A percentile compares a stretch with the other conserved stretches of the same genome.
phyloP scores from a whole-genome alignment of 2,113 vertebrate genomes.

The Falco punctatus region DNA sequence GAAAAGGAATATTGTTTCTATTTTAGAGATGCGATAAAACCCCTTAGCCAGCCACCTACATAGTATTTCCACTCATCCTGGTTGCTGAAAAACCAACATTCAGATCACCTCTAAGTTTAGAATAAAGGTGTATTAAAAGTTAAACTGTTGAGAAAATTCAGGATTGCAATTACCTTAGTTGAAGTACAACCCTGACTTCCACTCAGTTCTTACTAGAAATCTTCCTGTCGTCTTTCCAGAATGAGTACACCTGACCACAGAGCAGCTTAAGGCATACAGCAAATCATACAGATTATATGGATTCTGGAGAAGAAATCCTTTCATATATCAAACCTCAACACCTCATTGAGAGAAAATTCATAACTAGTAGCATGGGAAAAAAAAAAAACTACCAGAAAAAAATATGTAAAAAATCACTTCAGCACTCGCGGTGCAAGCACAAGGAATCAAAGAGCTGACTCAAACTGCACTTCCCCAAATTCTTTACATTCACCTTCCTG shows the following conservation, averaged over 20 bases:
- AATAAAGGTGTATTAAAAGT: background rate
- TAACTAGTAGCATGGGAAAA: background rate
- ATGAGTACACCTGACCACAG: background rate
- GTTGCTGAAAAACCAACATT: background rate
- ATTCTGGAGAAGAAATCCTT: background rate
- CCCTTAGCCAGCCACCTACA: slow-evolving; percentile 10
- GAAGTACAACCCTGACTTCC: background rate
- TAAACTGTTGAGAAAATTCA: background rate
- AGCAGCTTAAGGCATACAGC: background rate
- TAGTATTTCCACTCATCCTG: background rate
- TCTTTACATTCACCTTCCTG: background rate
- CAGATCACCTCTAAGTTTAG: slow-evolving; percentile 1
- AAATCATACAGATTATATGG: background rate
- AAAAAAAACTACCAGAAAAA: background rate
- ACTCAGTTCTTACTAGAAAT: background rate
- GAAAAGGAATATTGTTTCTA: slow-evolving; percentile 63
- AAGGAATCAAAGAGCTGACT: background rate
- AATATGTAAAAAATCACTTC: background rate
- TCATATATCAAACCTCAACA: background rate
- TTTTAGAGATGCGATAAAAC: slow-evolving; percentile 47
- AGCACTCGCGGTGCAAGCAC: background rate
- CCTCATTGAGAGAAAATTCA: background rate
- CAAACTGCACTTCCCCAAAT: background rate
- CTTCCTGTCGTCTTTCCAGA: background rate
- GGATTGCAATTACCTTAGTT: background rate